Evolutionary conservation across 53 echinoderm and acorn worm genomes (phyloP).

Genomic region (Crossaster papposus): DNA sequence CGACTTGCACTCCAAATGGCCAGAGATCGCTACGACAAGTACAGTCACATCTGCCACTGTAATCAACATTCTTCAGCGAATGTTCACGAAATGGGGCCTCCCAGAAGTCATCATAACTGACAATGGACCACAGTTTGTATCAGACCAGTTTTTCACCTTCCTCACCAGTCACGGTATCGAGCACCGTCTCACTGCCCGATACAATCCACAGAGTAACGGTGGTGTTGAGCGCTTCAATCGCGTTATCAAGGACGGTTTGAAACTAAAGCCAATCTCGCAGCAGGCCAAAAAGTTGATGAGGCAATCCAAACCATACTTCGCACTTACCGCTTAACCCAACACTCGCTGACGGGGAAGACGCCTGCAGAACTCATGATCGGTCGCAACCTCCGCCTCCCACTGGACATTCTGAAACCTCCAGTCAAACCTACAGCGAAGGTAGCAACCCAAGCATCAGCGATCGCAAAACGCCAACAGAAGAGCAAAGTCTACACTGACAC

Average conservation of each 20-base stretch:
- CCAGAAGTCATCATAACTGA: conserved; percentile 62
- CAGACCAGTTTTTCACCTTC: conserved; percentile 57
- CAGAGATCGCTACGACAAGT: conserved; percentile 63
- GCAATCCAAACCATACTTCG: conserved; percentile 63
- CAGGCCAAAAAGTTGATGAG: conserved; percentile 43
- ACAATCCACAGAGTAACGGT: conserved; percentile 69
- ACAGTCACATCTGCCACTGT: conserved; percentile 61
- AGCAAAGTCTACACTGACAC: no score
- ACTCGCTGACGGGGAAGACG: conserved; percentile 61
- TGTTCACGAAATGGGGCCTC: conserved; percentile 61
- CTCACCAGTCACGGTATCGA: conserved; percentile 44
- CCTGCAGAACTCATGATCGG: conserved; percentile 69
- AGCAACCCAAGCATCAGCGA: no score
- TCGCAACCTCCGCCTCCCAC: no score
- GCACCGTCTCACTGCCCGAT: conserved; percentile 56
- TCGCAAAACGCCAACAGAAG: no score
- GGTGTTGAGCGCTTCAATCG: conserved; percentile 61
- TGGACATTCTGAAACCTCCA: no score
- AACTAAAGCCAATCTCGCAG: conserved; percentile 59
- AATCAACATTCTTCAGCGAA: conserved; percentile 50
- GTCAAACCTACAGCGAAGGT: no score
- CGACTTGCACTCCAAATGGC: conserved; percentile 74
- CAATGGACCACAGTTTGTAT: conserved; percentile 62
- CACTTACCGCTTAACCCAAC: no score
- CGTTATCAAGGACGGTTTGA: conserved; percentile 61